Conservation (phyloP, 1,140 invertebrate genomes). For the Macrobrachium nipponense region DNA sequence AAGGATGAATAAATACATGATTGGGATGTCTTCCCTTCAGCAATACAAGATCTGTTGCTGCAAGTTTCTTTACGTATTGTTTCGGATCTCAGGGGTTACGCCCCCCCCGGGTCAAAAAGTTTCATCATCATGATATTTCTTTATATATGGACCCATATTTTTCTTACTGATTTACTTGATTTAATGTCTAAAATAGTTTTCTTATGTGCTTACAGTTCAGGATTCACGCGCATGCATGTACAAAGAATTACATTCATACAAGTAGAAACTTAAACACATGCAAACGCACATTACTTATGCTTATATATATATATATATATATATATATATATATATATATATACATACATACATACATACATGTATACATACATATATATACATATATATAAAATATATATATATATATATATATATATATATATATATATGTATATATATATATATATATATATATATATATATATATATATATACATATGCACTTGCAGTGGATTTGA, state of each 20-base stretch:
- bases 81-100: no score
- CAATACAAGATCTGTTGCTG: no score
- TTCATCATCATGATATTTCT: no score
- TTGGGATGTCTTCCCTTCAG: no score
- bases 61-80: no score
- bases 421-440: conserved; percentile 22
- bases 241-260: conserved; percentile 1
- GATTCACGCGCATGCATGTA: neutral
- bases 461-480: neutral
- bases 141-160: neutral
- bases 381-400: conserved; percentile 22
- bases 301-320: no score
- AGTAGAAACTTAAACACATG: neutral
- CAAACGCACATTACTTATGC: neutral
- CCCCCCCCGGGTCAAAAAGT: no score
- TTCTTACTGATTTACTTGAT: neutral
- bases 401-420: conserved; percentile 24
- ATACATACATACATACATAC: conserved; percentile 11
- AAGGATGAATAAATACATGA: no score
- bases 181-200: neutral
- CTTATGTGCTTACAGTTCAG: neutral
- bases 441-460: conserved; percentile 14
- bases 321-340: no score
- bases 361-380: conserved; percentile 14
- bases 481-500: neutral